Evolutionary conservation across 2,113 vertebrate genomes (phyloP).

Genomic region (Apaloderma vittatum): DNA sequence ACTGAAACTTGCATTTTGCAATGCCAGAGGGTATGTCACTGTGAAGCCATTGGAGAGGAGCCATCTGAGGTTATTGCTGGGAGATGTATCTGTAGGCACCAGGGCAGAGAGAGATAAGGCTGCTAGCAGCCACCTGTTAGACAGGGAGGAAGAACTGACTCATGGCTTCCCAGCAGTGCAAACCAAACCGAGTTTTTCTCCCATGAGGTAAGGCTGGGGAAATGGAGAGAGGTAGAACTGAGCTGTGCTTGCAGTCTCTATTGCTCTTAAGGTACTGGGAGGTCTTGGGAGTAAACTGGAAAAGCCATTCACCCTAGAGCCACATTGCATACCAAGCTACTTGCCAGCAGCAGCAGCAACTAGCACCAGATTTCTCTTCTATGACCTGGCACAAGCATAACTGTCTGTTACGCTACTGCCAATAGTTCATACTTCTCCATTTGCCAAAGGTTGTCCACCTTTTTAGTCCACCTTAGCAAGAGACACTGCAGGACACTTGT

Average conservation of each 20-base stretch:
- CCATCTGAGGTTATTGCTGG: not conserved
- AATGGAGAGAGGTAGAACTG: not conserved
- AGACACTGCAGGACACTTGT: not conserved
- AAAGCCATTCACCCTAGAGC: not conserved
- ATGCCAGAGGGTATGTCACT: not conserved
- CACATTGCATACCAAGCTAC: not conserved
- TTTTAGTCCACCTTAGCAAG: not conserved
- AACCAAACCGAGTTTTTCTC: not conserved
- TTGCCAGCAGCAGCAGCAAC: not conserved
- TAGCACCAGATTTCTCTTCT: not conserved
- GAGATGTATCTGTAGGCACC: not conserved
- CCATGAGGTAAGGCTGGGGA: not conserved
- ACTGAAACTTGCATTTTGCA: not conserved
- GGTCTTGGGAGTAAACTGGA: not conserved
- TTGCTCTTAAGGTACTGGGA: not conserved
- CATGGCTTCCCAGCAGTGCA: not conserved
- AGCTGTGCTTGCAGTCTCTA: not conserved
- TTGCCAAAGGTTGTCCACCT: not conserved
- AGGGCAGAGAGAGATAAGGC: constrained; percentile 5
- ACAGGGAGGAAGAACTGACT: not conserved
- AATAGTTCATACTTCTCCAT: not conserved
- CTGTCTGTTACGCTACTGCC: not conserved
- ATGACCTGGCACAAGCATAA: not conserved
- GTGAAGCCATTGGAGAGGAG: not conserved
- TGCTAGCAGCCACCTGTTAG: constrained; percentile 1